phyloP scores from a whole-genome alignment of 2,113 vertebrate genomes.

The Mola mola region DNA sequence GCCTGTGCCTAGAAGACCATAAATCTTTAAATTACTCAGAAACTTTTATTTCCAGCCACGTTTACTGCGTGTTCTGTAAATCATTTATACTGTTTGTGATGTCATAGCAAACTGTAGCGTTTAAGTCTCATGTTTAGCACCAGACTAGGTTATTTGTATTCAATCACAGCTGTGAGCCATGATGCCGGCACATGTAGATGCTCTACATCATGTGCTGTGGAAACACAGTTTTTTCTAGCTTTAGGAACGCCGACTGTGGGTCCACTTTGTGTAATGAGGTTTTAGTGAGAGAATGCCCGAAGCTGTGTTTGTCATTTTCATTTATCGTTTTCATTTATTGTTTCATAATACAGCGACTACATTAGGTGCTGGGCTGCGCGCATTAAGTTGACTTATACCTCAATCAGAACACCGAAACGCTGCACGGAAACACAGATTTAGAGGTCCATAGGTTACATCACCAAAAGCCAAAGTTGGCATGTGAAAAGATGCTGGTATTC shows the following conservation, averaged over 20 bases:
- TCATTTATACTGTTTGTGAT: background rate
- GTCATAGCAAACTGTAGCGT: background rate
- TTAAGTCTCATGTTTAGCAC: conserved; percentile 9
- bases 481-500: background rate
- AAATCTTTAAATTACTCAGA: background rate
- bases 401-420: conserved; percentile 19
- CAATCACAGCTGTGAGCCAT: background rate
- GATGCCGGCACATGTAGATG: background rate
- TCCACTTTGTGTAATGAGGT: background rate
- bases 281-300: background rate
- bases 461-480: conserved; percentile 18
- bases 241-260: too few relatives aligned
- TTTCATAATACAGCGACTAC: conserved; percentile 21
- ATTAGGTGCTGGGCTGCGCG: conserved; percentile 12
- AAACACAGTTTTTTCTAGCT: too few relatives aligned
- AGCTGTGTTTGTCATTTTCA: conserved; percentile 20
- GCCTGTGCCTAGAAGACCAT: background rate
- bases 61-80: background rate
- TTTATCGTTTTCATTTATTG: conserved; percentile 34
- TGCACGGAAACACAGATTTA: conserved; percentile 20
- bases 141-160: background rate
- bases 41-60: background rate
- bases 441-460: background rate
- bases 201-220: background rate
- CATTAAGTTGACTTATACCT: conserved; percentile 41